A percentile compares a stretch with the other conserved stretches of the same genome.
Conservation (phyloP, 2,797 vertebrate species). For the Takifugu ocellatus region DNA sequence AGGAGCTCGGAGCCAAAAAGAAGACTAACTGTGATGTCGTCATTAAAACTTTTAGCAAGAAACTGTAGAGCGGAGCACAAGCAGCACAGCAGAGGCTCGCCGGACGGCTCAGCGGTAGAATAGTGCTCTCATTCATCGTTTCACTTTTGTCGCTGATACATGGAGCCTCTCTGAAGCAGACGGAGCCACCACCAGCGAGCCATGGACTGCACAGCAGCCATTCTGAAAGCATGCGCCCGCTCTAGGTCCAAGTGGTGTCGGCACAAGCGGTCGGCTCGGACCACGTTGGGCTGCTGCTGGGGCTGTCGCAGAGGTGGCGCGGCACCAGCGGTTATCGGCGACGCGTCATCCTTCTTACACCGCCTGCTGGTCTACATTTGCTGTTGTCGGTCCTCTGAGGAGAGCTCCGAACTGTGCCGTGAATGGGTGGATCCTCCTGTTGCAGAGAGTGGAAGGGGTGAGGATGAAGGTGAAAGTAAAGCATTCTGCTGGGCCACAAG, state of each 20-base stretch:
- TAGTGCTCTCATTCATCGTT: slow-evolving; percentile 6
- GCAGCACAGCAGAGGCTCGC: background rate
- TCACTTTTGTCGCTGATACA: slow-evolving; percentile 19
- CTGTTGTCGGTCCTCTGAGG: slow-evolving; percentile 46
- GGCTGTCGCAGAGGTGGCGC: slow-evolving; percentile 19
- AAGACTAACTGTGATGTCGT: slow-evolving; percentile 31
- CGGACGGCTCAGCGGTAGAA: background rate
- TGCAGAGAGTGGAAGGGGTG: slow-evolving; percentile 28
- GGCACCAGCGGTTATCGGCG: slow-evolving; percentile 14
- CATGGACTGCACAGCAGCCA: slow-evolving; percentile 65
- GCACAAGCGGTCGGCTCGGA: slow-evolving; percentile 21
- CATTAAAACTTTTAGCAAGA: slow-evolving; percentile 9
- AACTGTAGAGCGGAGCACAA: slow-evolving; percentile 6
- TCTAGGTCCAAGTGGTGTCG: slow-evolving; percentile 52
- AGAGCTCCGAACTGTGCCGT: slow-evolving; percentile 42
- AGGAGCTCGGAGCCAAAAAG: slow-evolving; percentile 44
- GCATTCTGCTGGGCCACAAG: background rate
- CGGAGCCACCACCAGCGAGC: slow-evolving; percentile 8
- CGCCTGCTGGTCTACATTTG: slow-evolving; percentile 43
- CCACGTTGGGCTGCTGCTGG: slow-evolving; percentile 27
- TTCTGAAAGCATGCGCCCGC: slow-evolving; percentile 61
- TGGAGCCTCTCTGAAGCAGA: slow-evolving; percentile 42
- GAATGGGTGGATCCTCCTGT: slow-evolving; percentile 35
- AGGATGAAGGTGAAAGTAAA: slow-evolving; percentile 50
- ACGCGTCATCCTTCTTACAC: slow-evolving; percentile 45